Conservation (phyloP, 2,797 vertebrate species). For the Smutsia temminckii region DNA sequence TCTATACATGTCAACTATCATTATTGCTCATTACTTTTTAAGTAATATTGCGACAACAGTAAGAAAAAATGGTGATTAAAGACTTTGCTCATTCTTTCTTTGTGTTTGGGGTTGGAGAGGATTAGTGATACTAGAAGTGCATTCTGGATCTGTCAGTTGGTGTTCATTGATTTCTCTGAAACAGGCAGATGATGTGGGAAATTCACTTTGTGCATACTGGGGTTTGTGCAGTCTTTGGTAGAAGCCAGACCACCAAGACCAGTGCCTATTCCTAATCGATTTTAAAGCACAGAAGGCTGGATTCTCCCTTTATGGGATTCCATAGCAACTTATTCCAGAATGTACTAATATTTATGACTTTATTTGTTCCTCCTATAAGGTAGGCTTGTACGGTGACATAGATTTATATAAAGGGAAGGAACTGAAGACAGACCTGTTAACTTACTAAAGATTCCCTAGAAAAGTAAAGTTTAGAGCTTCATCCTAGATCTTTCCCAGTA, state of each 20-base stretch:
- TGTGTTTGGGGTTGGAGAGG: neutral
- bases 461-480: constrained; percentile 36
- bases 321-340: neutral
- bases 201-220: neutral
- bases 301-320: neutral
- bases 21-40: neutral
- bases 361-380: neutral
- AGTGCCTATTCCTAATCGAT: neutral
- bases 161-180: neutral
- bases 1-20: neutral
- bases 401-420: neutral
- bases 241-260: neutral
- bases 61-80: neutral
- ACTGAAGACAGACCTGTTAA: neutral
- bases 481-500: neutral
- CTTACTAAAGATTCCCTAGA: constrained; percentile 28
- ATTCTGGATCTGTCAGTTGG: neutral
- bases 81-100: neutral
- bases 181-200: neutral
- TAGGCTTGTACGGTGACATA: neutral
- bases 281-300: neutral
- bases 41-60: neutral
- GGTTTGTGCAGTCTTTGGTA: neutral
- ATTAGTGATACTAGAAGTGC: neutral
- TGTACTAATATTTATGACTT: neutral